Percentiles rank a stretch among this genome's conserved stretches.
Evolutionary conservation across 2,797 vertebrate genomes (phyloP).

Genomic region (Somateria mollissima): DNA sequence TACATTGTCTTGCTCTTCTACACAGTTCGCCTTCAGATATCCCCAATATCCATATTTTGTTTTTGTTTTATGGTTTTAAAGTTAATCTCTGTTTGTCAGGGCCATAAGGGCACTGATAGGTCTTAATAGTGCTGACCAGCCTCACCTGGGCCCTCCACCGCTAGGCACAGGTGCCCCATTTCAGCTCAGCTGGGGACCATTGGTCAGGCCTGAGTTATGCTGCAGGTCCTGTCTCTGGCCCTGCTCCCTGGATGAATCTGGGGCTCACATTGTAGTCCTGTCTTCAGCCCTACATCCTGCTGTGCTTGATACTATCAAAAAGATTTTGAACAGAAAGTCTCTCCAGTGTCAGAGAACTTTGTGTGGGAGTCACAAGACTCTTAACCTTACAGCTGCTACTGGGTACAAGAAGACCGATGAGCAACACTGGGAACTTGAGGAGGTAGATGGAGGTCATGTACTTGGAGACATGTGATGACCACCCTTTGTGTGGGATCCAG

Average conservation of each 20-base stretch:
- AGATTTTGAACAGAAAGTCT: not conserved
- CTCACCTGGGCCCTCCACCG: not conserved
- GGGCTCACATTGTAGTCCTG: rapidly evolving
- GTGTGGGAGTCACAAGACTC: not conserved
- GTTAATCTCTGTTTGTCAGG: not conserved
- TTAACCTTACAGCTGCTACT: rapidly evolving
- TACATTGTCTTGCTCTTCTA: not conserved
- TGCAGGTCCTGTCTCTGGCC: not conserved
- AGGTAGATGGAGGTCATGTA: not conserved
- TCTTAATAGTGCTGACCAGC: not conserved
- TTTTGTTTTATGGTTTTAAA: not conserved
- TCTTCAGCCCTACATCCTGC: not conserved
- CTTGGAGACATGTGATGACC: not conserved
- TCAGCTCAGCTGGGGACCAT: not conserved
- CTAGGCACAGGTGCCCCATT: not conserved
- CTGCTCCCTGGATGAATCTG: too few species aligned
- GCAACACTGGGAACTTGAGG: not conserved
- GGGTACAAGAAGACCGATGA: not conserved
- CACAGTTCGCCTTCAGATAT: not conserved
- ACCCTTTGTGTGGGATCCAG: not conserved
- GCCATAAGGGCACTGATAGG: rapidly evolving
- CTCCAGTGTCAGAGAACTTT: not conserved
- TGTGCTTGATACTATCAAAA: not conserved
- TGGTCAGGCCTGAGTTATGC: rapidly evolving
- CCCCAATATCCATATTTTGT: not conserved